Base-by-base conservation (phyloP, 2,888 invertebrate species). In the Acleris sparsana region DNA sequence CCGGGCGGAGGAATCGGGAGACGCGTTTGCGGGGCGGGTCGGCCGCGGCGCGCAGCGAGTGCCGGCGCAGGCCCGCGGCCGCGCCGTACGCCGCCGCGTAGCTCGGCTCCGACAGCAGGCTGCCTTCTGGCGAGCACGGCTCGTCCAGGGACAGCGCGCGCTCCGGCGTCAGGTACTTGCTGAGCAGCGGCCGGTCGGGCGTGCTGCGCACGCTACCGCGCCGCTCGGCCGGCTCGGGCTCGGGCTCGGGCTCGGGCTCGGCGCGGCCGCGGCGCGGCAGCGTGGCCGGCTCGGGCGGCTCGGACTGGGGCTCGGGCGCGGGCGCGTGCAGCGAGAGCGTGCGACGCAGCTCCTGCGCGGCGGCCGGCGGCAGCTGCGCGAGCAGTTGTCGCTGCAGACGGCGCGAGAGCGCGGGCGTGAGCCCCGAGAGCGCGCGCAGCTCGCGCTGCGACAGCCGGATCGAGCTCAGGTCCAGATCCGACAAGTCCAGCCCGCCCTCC, bases 1-100 rank as follows among this genome's bases (percentile, higher is more conserved):
- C 97, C 0, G 96, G 95, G 39, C 97, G 93, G 66, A 97, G 86
- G 84, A 96, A 97, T 65, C 97, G 90, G 9, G 96, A 96, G 66
- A 96, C 94, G 70, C 95, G 93, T 58, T 95, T 94, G 63, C 93
- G 93, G 44, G 92, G 89, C 63, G 92, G 91, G 33, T 92, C 89
- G 29, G 43, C 75, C 1, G 53, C 76, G 5, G 81, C 70, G 53
- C 85, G 83, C 73, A 86, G 73, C 51, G 87, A 85, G 75, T 84
- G 85, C 1, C 88, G 85, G 13, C 87, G 82, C 65, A 80, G 72
- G 43, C 72, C 49, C 18, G 74, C 69, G 13, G 80, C 74, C 7
- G 80, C 69, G 20, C 85, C 87, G 75, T 80, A 93, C 72, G 73
- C 93, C 76, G 81, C 92, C 72, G 83, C 87, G 84, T 85, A 93